Evolutionary conservation across 2,888 invertebrate species (phyloP).

Genomic region (Punctoribates punctum): DNA sequence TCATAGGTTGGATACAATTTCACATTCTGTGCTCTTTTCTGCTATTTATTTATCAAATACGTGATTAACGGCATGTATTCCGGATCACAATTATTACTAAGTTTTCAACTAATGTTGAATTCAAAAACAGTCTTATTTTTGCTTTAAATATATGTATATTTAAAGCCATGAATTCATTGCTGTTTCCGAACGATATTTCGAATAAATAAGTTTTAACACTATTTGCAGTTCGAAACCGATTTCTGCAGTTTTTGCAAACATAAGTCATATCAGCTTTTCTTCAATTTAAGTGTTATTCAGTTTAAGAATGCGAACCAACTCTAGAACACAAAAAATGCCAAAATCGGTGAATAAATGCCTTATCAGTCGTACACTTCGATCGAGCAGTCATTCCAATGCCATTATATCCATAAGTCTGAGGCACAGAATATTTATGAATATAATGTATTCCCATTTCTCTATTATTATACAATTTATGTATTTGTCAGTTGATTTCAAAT

Average conservation of each 20-base stretch:
- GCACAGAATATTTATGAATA: background rate
- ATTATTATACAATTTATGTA: background rate
- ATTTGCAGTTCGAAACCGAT: background rate
- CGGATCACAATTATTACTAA: constrained; percentile 7
- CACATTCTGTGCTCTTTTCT: background rate
- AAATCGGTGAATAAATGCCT: background rate
- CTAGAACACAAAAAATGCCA: background rate
- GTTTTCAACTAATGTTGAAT: background rate
- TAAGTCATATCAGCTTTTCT: constrained; percentile 7
- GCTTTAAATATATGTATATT: background rate
- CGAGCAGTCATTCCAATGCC: background rate
- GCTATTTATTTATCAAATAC: constrained; percentile 7
- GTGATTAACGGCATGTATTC: constrained; percentile 13
- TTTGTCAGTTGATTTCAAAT: background rate
- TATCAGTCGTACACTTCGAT: background rate
- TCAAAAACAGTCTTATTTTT: background rate
- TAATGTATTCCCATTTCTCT: background rate
- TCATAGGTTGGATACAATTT: background rate
- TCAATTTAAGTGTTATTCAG: constrained; percentile 1
- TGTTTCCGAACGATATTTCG: background rate
- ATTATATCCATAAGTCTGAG: background rate
- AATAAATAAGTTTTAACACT: background rate
- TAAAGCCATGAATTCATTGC: background rate
- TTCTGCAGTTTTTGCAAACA: background rate
- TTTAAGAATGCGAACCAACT: background rate